phyloP scores from a whole-genome alignment of 1,140 invertebrate genomes.

The Heliconius eleuchia region DNA sequence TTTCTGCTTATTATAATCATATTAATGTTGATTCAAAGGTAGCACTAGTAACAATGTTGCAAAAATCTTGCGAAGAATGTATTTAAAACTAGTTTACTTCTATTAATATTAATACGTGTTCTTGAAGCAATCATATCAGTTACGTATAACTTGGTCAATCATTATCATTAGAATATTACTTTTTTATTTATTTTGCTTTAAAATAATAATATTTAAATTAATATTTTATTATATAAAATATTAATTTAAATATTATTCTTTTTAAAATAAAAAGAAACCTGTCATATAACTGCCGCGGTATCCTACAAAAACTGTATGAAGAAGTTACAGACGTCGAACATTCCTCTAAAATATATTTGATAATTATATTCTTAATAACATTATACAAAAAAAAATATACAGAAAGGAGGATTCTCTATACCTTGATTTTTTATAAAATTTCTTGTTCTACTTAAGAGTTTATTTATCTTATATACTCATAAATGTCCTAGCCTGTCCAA shows the following conservation, averaged over 20 bases:
- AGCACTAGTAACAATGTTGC: conserved; percentile 35
- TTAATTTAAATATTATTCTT: background rate
- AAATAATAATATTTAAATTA: too few relatives aligned
- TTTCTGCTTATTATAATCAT: background rate
- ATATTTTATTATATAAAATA: too few relatives aligned
- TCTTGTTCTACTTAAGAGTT: too few relatives aligned
- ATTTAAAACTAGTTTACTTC: conserved; percentile 35
- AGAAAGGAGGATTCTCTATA: too few relatives aligned
- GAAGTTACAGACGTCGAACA: too few relatives aligned
- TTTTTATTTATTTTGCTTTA: background rate
- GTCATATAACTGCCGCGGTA: background rate
- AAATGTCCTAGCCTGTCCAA: too few relatives aligned
- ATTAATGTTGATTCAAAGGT: conserved; percentile 23
- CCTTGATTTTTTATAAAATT: too few relatives aligned
- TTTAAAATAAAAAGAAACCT: background rate
- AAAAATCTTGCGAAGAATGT: conserved; percentile 35
- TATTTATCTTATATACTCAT: background rate
- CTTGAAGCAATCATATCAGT: conserved; percentile 21
- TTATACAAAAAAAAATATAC: too few relatives aligned
- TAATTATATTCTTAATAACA: too few relatives aligned
- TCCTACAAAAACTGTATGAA: too few relatives aligned
- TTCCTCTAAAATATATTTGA: too few relatives aligned
- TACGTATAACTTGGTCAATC: background rate
- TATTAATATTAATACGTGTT: conserved; percentile 40
- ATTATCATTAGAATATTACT: background rate